These are phyloP conservation scores for Argyrosomus regius DNA, from an alignment of 2,797 vertebrate genomes.

Conservation along the genomic window DNA sequence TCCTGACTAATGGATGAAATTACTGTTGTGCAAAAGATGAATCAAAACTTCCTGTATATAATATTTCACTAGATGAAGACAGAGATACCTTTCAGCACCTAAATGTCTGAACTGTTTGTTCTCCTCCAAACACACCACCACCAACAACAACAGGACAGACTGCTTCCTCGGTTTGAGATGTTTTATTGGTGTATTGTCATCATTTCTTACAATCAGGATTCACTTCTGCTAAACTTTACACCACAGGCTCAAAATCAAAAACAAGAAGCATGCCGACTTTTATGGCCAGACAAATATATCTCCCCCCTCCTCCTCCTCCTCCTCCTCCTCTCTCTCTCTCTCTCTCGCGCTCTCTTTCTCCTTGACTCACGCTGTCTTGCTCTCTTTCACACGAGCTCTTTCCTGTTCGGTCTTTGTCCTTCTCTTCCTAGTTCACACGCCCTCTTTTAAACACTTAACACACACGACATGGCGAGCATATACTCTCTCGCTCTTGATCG, in stretches of 20 bases:
- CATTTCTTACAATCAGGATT: conserved; percentile 50
- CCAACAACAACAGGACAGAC: conserved; percentile 23
- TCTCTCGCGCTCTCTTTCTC: conserved; percentile 1
- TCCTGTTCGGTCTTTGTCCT: conserved; percentile 38
- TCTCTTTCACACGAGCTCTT: conserved; percentile 38
- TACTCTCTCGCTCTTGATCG: neutral
- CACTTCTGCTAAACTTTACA: conserved; percentile 61
- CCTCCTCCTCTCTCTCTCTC: conserved; percentile 20
- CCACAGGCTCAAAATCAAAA: conserved; percentile 32
- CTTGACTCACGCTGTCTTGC: conserved; percentile 11
- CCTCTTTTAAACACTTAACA: neutral
- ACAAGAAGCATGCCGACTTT: conserved; percentile 54
- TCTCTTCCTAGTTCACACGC: conserved; percentile 40
- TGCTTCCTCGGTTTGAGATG: conserved; percentile 47
- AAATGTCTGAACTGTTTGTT: neutral
- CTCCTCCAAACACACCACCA: conserved; percentile 15
- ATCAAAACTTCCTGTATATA: neutral
- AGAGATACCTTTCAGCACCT: neutral
- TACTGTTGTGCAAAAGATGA: neutral
- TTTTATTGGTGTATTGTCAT: conserved; percentile 52
- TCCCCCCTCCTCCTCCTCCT: conserved; percentile 21
- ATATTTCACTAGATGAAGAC: neutral
- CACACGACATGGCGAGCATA: too few species aligned
- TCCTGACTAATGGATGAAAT: conserved; percentile 3
- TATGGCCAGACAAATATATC: conserved; percentile 60